Conservation (phyloP, 2,888 invertebrate species). For the Minunthozetes semirufus region DNA sequence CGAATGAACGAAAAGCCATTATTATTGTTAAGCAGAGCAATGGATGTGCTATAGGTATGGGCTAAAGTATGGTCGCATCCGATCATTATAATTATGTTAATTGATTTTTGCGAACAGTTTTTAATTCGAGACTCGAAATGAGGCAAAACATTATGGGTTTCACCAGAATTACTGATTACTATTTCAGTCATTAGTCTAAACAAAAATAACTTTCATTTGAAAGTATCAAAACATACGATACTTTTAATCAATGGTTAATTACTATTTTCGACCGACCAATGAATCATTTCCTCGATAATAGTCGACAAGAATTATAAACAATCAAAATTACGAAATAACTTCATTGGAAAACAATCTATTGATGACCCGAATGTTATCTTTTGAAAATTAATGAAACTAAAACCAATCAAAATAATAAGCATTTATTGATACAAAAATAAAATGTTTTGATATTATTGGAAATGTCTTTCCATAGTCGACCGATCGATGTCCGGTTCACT, state of each 20-base stretch:
- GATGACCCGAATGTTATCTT: too few species aligned
- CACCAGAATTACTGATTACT: not conserved
- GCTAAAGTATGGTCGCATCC: not conserved
- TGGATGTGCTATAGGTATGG: too few species aligned
- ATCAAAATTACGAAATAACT: not conserved
- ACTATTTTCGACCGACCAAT: too few species aligned
- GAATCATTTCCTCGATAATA: not conserved
- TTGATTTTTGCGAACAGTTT: slow-evolving; percentile 4
- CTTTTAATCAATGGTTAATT: too few species aligned
- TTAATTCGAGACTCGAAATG: not conserved
- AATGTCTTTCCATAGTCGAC: too few species aligned
- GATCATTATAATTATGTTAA: slow-evolving; percentile 27
- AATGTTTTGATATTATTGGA: too few species aligned
- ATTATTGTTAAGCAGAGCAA: not conserved
- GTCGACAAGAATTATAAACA: not conserved
- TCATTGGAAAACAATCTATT: too few species aligned
- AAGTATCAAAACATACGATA: too few species aligned
- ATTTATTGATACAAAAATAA: too few species aligned
- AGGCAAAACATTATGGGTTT: not conserved
- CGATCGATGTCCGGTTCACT: too few species aligned
- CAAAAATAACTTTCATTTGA: not conserved
- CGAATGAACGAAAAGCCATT: not conserved
- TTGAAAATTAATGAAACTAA: too few species aligned
- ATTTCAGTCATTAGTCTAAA: not conserved
- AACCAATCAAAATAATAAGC: too few species aligned